These are phyloP conservation scores for Tretioscincus oriximinensis DNA, from an alignment of 2,113 vertebrate species.

Conservation along the genomic window DNA sequence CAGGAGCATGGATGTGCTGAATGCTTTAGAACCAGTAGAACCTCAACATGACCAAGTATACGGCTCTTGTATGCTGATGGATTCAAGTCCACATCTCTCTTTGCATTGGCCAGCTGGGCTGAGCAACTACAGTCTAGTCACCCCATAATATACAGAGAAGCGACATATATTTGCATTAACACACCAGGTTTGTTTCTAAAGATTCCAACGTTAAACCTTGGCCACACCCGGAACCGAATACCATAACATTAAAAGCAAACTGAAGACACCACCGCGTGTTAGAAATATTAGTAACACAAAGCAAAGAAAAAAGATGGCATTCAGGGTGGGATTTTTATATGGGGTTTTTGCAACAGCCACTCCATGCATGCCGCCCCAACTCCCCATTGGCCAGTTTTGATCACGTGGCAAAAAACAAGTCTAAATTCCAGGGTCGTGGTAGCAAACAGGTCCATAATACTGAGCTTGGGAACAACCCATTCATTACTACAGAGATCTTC, in stretches of 20 bases:
- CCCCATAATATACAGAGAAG: background rate
- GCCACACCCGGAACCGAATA: conserved; percentile 45
- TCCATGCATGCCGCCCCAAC: background rate
- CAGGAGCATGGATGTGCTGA: background rate
- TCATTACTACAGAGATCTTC: background rate
- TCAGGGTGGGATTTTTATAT: too few relatives aligned
- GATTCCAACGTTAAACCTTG: conserved; percentile 37
- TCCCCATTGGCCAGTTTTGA: conserved; percentile 4
- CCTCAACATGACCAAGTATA: too few relatives aligned
- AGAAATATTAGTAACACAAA: conserved; percentile 70
- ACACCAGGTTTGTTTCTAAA: conserved; percentile 42
- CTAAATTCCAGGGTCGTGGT: accelerated
- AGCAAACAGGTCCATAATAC: background rate
- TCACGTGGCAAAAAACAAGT: background rate
- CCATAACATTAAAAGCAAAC: conserved; percentile 61
- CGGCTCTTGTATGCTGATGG: too few relatives aligned
- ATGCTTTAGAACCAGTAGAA: background rate
- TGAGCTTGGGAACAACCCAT: background rate
- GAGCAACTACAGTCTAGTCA: too few relatives aligned
- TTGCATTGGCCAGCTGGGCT: too few relatives aligned
- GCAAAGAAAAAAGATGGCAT: conserved; percentile 57
- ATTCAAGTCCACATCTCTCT: too few relatives aligned
- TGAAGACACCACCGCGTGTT: conserved; percentile 60
- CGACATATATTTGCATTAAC: background rate
- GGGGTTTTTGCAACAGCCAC: background rate